Conservation (phyloP, 2,888 invertebrate species). For the Anorthoa munda region DNA sequence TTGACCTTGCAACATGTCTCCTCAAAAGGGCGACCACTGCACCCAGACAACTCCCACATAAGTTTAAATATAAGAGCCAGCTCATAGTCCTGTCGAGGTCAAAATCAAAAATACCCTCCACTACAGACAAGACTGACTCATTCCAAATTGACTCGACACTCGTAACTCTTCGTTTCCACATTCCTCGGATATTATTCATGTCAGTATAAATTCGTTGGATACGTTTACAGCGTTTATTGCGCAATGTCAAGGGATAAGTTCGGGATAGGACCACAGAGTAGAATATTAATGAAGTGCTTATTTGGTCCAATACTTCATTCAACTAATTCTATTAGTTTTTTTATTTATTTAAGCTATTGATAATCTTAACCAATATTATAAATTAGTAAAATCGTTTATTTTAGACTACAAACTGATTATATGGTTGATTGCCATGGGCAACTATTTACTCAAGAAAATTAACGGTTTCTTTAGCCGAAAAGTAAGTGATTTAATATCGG, state of each 20-base stretch:
- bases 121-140: constrained; percentile 38
- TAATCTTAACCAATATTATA: too few relatives aligned
- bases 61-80: constrained; percentile 14
- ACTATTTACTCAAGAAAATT: too few relatives aligned
- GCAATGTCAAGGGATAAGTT: constrained; percentile 43
- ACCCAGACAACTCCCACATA: background rate
- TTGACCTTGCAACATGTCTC: too few relatives aligned
- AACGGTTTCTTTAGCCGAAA: too few relatives aligned
- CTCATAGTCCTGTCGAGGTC: constrained; percentile 18
- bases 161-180: constrained; percentile 34
- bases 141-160: constrained; percentile 14
- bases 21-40: constrained; percentile 3
- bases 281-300: constrained; percentile 25
- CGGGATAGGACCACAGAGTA: background rate
- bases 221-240: constrained; percentile 27
- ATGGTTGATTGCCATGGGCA: too few relatives aligned
- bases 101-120: constrained; percentile 23
- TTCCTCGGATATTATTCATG: constrained; percentile 39
- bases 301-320: background rate
- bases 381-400: too few relatives aligned
- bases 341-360: too few relatives aligned
- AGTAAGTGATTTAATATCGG: too few relatives aligned
- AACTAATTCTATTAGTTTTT: too few relatives aligned
- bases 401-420: too few relatives aligned
- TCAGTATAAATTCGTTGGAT: constrained; percentile 31